Evolutionary conservation across 53 echinoderm and acorn worm species (phyloP), one percentile per base, ranked within the genome.

Genomic region (Paracentrotus lividus): DNA sequence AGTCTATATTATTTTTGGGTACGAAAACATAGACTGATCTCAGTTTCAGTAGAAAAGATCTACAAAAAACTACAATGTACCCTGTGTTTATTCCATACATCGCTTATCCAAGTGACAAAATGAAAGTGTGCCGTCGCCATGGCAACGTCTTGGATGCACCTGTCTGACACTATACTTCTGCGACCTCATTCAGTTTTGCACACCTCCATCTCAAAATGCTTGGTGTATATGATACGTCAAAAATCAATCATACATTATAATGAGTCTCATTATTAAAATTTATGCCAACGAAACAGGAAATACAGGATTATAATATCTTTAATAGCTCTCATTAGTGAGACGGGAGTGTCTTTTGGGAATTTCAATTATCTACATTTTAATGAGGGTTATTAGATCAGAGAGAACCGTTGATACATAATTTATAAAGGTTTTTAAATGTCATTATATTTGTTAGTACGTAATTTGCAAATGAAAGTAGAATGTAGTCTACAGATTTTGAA

Each of bases 71-170:
- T 64, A 59, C 23, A 58, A 58, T 20, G 58, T 10, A 29, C 4
- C 24, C 60, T 56, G 18, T 64, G 64, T 31, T 7, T 29, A 27
- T 31, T 64, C 27, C n/a, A n/a, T n/a, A 13, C 13, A 10, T 64
- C 31, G 64, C 27, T 64, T 1, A 58, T 58, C 5, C 18, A 29
- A 57, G 31, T 64, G 64, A 64, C 21, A 21, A 57, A 57, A 29
- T 64, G 12, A 64, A 64, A 31, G 64, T 18, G 59, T 42, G 47
- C 10, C 26, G 81, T 81, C 47, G 47, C 20, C 81, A 81, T 49
- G 81, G 27, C 81, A 81, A 81, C 81, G 27, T 47, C 81, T 47
- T 81, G 26, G 26, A 5, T 81, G 81, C 81, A 81, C 81, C 81
- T 81, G 81, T 47, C 81, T 1, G 15, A 45, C 21, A 45, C 3